A percentile compares a stretch with the other conserved stretches of the same genome.
These are phyloP conservation scores for Chromis chromis DNA, from an alignment of 2,797 vertebrate species.

Conservation along the genomic window DNA sequence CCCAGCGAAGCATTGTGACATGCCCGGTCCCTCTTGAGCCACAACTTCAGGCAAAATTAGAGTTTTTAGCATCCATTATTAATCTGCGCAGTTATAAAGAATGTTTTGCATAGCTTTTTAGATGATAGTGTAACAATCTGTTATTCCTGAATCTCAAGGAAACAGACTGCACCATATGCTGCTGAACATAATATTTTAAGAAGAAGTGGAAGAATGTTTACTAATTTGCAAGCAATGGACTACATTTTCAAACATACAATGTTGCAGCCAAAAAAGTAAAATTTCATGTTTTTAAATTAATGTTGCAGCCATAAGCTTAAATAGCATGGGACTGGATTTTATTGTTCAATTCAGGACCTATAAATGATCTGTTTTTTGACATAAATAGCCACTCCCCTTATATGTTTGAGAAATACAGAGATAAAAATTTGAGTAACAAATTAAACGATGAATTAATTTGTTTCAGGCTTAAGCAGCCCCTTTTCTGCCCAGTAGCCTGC, in stretches of 20 bases:
- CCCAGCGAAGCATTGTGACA: conserved; percentile 72
- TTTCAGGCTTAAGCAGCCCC: conserved; percentile 46
- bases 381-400: background rate
- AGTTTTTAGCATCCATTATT: conserved; percentile 80
- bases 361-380: background rate
- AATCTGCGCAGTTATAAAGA: conserved; percentile 58
- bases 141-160: conserved; percentile 44
- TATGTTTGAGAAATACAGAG: background rate
- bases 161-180: conserved; percentile 45
- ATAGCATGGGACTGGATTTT: background rate
- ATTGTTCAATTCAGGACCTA: background rate
- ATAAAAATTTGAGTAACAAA: conserved; percentile 35
- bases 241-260: background rate
- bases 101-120: conserved; percentile 49
- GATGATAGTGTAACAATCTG: conserved; percentile 34
- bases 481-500: conserved; percentile 51
- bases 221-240: background rate
- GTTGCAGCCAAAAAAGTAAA: conserved; percentile 1
- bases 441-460: conserved; percentile 58
- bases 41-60: conserved; percentile 70
- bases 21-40: conserved; percentile 50
- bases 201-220: background rate
- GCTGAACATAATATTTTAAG: conserved; percentile 43
- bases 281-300: background rate
- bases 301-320: background rate